Base-by-base conservation (phyloP, 2,888 invertebrate genomes). In the Acrocyrtus sp. region DNA sequence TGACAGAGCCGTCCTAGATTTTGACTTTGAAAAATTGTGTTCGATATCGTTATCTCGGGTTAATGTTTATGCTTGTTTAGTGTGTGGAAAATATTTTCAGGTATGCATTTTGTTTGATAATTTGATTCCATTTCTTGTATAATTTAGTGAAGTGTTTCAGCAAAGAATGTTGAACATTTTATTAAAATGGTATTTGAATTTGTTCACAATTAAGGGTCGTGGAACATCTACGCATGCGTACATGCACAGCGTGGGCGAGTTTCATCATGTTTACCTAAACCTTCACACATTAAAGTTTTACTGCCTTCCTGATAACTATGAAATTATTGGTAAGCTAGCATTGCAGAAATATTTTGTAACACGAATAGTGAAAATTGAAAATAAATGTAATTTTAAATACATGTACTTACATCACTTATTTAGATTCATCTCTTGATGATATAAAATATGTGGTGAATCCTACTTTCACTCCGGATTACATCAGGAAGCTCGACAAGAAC, bases 1-100 rank as follows among this genome's bases (percentile, higher is more conserved):
- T 74, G 98, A 99, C 85, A 88, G 99, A 61, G 95, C 96, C 82
- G 90, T 97, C 74, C 85, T 99, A 74, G 99, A 99, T 86, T 99
- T 99, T 86, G 99, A 99, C 86, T 99, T 99, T 86, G 99, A 99
- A 85, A 99, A 99, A 84, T 85, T 99, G 24, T 99, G 99, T 84
- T 98, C 98, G 0, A 93, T 99, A 41, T 98, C 98, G 0, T 85
- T 99, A 75, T 98, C 98, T 0, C 91, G 99, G 82, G 96, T 99
- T 81, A 99, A 99, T 87, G 98, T 99, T 34, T 99, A 99, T 84
- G 99, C 99, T 6, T 99, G 99, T 83, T 88, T 99, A 72, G 96
- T 99, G 0, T 99, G 99, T 85, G 99, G 99, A 21, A 99, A 99
- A 86, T 99, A 99, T 84, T 99, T 98, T 83, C 89, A 89, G 86